A percentile compares a stretch with the other conserved stretches of the same genome.
These are phyloP conservation scores for Centroberyx gerrardi DNA, from an alignment of 2,797 vertebrate genomes.

Conservation along the genomic window DNA sequence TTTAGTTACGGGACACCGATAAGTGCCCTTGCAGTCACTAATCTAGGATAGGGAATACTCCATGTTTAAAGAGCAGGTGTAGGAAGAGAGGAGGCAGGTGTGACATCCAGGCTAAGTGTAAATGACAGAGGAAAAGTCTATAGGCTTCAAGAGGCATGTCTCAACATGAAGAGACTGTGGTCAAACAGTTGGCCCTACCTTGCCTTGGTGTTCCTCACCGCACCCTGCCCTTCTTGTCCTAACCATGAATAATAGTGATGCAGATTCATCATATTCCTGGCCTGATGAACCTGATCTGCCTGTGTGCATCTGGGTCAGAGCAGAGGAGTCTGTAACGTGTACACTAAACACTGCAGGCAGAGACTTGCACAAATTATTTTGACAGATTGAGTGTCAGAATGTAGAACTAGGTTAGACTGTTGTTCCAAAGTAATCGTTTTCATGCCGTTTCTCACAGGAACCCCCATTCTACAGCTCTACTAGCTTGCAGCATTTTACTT, in stretches of 20 bases:
- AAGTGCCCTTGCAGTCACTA: neutral
- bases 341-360: slow-evolving; percentile 19
- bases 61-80: slow-evolving; percentile 37
- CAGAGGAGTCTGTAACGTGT: neutral
- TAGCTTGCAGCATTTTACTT: neutral
- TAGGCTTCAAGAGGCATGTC: slow-evolving; percentile 38
- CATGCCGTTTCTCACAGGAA: neutral
- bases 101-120: slow-evolving; percentile 13
- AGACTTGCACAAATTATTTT: slow-evolving; percentile 3
- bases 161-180: slow-evolving; percentile 29
- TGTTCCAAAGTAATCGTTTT: neutral
- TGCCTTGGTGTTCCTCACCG: slow-evolving; percentile 15
- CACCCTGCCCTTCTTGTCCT: slow-evolving; percentile 34
- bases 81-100: slow-evolving; percentile 43
- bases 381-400: neutral
- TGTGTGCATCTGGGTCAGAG: slow-evolving; percentile 31
- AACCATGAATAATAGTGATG: neutral
- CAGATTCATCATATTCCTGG: slow-evolving; percentile 20
- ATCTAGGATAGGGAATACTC: slow-evolving; percentile 11
- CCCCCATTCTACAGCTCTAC: neutral
- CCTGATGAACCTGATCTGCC: slow-evolving; percentile 52
- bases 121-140: slow-evolving; percentile 40
- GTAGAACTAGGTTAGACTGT: neutral
- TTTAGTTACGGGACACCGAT: slow-evolving; percentile 20
- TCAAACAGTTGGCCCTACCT: neutral